These are phyloP conservation scores for Perdix hodgsoniae DNA, from an alignment of 2,797 vertebrate species.

Conservation along the genomic window DNA sequence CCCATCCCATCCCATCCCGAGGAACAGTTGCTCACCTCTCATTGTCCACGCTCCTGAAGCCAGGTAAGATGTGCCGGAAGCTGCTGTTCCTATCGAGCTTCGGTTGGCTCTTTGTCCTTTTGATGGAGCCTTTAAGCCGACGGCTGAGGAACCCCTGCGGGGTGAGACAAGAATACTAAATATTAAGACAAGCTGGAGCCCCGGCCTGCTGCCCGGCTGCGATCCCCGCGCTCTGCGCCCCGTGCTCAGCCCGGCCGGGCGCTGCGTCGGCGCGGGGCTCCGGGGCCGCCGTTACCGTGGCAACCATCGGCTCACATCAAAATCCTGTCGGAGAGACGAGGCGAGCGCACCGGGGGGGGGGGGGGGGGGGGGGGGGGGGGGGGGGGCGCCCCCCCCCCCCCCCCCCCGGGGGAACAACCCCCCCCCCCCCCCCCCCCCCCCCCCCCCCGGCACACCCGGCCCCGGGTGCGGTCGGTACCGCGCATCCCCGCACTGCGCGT, in stretches of 20 bases:
- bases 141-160: conserved; percentile 95
- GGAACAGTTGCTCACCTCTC: conserved; percentile 87
- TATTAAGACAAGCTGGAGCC: neutral
- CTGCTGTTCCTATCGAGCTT: conserved; percentile 99
- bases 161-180: conserved; percentile 71
- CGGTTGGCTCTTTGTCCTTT: conserved; percentile 98
- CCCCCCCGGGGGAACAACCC: neutral
- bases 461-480: neutral
- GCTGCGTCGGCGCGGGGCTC: conserved; percentile 81
- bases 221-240: conserved; percentile 62
- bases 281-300: conserved; percentile 91
- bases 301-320: conserved; percentile 87
- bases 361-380: no score
- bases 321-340: conserved; percentile 67
- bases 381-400: no score
- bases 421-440: rapidly evolving
- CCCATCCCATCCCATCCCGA: neutral
- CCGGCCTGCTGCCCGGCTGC: neutral
- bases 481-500: no score
- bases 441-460: neutral
- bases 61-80: conserved; percentile 97
- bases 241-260: conserved; percentile 75
- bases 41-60: conserved; percentile 94
- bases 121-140: conserved; percentile 97
- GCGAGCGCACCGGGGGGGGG: neutral